Percentiles rank a stretch among this genome's conserved stretches.
Evolutionary conservation across 2,113 vertebrate species (phyloP).

Genomic region (Notothenia rossii): DNA sequence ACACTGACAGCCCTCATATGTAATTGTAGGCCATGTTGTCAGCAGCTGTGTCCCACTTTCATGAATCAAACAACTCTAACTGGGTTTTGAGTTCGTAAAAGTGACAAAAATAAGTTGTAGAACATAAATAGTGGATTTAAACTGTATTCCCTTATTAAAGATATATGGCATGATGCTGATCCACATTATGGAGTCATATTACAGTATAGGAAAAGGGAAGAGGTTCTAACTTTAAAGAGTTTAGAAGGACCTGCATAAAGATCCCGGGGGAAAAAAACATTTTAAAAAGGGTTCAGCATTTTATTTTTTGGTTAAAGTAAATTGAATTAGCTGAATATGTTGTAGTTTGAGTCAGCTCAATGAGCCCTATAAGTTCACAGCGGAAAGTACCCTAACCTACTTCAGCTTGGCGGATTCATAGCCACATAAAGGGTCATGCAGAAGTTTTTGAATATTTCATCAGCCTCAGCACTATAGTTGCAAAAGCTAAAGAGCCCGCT

Average conservation of each 20-base stretch:
- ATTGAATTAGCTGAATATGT: not conserved
- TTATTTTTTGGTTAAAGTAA: not conserved
- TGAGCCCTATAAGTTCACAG: not conserved
- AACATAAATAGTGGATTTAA: not conserved
- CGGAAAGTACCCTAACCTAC: not conserved
- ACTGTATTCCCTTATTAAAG: not conserved
- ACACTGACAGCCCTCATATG: not conserved
- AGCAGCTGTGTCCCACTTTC: slow-evolving; percentile 50
- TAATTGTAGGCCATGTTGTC: not conserved
- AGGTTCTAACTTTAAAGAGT: not conserved
- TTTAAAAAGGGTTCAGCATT: not conserved
- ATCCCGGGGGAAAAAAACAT: no score
- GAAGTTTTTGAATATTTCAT: not conserved
- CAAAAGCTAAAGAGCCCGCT: not conserved
- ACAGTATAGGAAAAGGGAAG: not conserved
- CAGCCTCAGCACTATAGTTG: not conserved
- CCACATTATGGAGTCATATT: not conserved
- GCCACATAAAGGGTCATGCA: not conserved
- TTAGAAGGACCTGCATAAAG: no score
- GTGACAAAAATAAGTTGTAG: slow-evolving; percentile 1
- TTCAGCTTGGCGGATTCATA: not conserved
- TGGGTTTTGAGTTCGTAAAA: slow-evolving; percentile 12
- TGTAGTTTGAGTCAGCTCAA: not conserved
- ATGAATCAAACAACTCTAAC: slow-evolving; percentile 6
- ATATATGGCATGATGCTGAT: not conserved